A percentile compares a stretch with the other conserved stretches of the same genome.
These are phyloP conservation scores for Plagiodera versicolora DNA, from an alignment of 2,888 invertebrate genomes.

Conservation along the genomic window DNA sequence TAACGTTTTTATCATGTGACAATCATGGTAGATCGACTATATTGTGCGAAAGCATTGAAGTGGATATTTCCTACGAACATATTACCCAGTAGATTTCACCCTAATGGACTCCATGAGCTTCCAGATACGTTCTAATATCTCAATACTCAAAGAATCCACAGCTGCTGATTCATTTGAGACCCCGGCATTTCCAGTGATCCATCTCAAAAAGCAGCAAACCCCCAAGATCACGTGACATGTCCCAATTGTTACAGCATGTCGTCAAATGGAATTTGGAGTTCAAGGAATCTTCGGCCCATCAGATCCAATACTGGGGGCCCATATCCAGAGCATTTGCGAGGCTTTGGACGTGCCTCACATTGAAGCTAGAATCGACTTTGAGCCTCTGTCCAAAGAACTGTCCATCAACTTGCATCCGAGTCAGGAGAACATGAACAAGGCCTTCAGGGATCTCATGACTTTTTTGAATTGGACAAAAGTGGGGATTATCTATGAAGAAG, in stretches of 20 bases:
- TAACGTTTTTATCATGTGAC: no score
- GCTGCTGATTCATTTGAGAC: no score
- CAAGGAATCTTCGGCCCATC: slow-evolving; percentile 88
- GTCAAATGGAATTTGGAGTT: slow-evolving; percentile 80
- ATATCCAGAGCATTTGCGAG: slow-evolving; percentile 87
- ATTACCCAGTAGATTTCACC: no score
- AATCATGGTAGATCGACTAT: no score
- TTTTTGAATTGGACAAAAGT: slow-evolving; percentile 92
- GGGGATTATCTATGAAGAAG: slow-evolving; percentile 92
- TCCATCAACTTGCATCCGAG: slow-evolving; percentile 90
- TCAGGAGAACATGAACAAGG: slow-evolving; percentile 76
- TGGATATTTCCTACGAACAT: no score
- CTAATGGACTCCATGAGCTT: no score
- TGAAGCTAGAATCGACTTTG: slow-evolving; percentile 72
- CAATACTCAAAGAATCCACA: no score
- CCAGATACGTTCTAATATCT: no score
- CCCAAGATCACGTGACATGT: no score
- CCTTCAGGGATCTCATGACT: slow-evolving; percentile 82
- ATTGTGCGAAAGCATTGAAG: no score
- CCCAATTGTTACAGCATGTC: slow-evolving; percentile 70
- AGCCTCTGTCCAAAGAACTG: slow-evolving; percentile 67
- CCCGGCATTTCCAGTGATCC: no score
- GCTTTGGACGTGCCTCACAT: slow-evolving; percentile 89
- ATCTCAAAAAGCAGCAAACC: no score
- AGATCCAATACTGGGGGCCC: slow-evolving; percentile 78